Base-by-base conservation (phyloP, 2,797 vertebrate genomes). In the Poeciliopsis gracilis region DNA sequence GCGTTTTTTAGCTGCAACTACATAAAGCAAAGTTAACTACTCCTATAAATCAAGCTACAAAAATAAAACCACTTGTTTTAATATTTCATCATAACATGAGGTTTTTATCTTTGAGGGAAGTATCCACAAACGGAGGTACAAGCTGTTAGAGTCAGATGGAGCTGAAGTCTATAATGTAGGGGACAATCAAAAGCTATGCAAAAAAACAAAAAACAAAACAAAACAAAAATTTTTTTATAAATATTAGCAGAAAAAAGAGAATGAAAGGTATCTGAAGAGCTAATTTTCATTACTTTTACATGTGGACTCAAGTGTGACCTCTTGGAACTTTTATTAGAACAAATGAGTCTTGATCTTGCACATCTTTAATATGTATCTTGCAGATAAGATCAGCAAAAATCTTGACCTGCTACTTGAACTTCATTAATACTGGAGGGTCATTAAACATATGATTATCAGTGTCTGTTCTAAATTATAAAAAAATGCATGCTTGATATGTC, bases 1-100 rank as follows among this genome's bases (percentile, higher is more conserved):
- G 75, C 76, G 73, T 79, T 72, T 69, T 83, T 88, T 63, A 69
- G 80, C 51, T 80, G 47, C 75, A 79, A 86, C 76, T 79, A n/a
- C 12, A 73, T 88, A 84, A 91, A 89, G 84, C 72, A 79, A 41
- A 77, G 78, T 79, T 86, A 87, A 87, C 84, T 82, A 72, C 72
- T 73, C 46, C 76, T 70, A 89, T 91, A 87, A 93, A 89, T 92
- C 88, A 91, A 79, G 73, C 67, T 71, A 11, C 74, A 67, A 79
- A 75, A 75, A 84, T 86, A 82, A 80, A 88, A 81, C 23, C 28
- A 85, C 78, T 89, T 86, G 72, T 84, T 85, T 90, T 87, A 86
- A 89, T 88, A 79, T 78, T 82, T 86, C 73, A 86, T 87, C 73
- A 85, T 83, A 86, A 82, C 77, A 83, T 82, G 73, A 78, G 38